Evolutionary conservation across 30 jellyfish, hydroid and myxozoan species (phyloP).

Genomic region (Phacellophora camtschatica): DNA sequence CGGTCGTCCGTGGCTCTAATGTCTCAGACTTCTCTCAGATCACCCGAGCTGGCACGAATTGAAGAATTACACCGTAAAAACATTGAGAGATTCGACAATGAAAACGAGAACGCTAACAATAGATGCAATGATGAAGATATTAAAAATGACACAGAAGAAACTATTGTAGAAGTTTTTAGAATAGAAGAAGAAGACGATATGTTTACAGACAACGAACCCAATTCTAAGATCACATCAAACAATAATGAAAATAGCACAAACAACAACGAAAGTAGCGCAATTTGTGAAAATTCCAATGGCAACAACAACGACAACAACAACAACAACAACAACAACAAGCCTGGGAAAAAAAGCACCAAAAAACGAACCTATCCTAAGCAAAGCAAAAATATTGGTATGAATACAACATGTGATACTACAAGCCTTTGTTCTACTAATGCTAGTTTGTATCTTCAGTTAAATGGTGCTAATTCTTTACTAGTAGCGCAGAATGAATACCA

Average conservation of each 20-base stretch:
- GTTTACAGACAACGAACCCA: too few relatives aligned
- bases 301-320: neutral
- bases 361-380: too few relatives aligned
- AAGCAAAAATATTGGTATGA: too few relatives aligned
- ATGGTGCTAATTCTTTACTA: neutral
- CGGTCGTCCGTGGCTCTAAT: neutral
- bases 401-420: too few relatives aligned
- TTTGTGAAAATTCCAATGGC: neutral
- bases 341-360: neutral
- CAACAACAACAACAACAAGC: neutral
- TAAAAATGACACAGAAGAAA: neutral
- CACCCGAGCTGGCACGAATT: conserved; percentile 17
- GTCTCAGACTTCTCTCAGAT: conserved; percentile 21
- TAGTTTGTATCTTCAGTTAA: neutral
- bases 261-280: neutral
- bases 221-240: too few relatives aligned
- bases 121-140: neutral
- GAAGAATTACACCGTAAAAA: neutral
- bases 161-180: neutral
- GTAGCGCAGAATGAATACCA: too few relatives aligned
- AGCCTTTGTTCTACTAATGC: too few relatives aligned
- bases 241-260: neutral
- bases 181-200: too few relatives aligned
- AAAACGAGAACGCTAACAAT: too few relatives aligned
- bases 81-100: too few relatives aligned